Base-by-base conservation (phyloP, 2,113 vertebrate genomes). In the Montifringilla adamsi region DNA sequence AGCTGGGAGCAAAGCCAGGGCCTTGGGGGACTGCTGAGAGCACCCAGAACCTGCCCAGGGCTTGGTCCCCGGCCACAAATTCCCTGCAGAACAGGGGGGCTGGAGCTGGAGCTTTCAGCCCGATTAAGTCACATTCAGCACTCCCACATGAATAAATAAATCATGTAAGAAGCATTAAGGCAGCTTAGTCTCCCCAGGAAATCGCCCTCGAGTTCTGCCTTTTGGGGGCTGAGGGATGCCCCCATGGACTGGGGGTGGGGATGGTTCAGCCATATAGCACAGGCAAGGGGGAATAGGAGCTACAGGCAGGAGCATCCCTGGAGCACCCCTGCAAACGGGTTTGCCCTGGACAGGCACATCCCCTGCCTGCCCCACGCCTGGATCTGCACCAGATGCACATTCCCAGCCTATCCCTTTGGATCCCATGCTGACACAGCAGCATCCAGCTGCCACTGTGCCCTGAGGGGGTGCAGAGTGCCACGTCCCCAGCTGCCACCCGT, bases 161-260 rank as follows among this genome's bases (percentile, higher is more conserved):
- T 88, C 91, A 91, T 77, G 75, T 95, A 91, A 94, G 95, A 87
- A 80, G 96, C 70, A 96, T 97, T 96, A 97, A 91, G 93, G 93
- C 91, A 93, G 95, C 94, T 97, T 95, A 95, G 74, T 53, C n/a
- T 94, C 84, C 84, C 47, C 0, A 2, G 91, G 74, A 95, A 94
- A 96, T 85, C 6, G 2, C 49, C 49, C 87, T 26, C 53, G 60
- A 91, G 37, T 95, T 94, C 87, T 85, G 93, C 78, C 81, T 96
- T 95, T 93, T 89, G 35, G 93, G 91, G 81, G 41, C 84, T 82
- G 77, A 91, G 81, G 81, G 74, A 76, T 87, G 66, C 18, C 66
- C 46, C 69, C 46, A 4, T 2, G 62, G 85, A 66, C 2, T 60
- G 31, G 6, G 14, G 15, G 16, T 47, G 28, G 44, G 16, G 33